Evolutionary conservation across 1,140 invertebrate species (phyloP).

Genomic region (Centruroides vittatus): DNA sequence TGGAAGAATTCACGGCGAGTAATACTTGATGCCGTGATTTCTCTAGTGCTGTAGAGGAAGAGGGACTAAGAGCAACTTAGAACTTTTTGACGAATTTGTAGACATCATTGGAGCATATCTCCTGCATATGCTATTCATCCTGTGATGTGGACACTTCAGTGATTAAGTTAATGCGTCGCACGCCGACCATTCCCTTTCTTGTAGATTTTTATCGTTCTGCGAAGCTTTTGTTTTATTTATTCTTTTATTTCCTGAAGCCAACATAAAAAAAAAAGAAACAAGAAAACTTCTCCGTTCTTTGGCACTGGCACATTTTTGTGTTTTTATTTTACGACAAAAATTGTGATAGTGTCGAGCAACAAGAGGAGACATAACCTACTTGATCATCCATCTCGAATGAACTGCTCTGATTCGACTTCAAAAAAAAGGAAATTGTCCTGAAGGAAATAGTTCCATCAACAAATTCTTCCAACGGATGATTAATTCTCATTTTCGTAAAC

Average conservation of each 20-base stretch:
- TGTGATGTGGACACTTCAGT: neutral
- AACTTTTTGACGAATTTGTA: too few species aligned
- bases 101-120: too few species aligned
- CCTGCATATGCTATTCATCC: too few species aligned
- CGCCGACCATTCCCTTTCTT: neutral
- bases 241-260: neutral
- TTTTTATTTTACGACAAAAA: slow-evolving; percentile 22
- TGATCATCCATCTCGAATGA: too few species aligned
- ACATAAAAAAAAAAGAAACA: neutral
- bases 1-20: slow-evolving; percentile 25
- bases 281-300: slow-evolving; percentile 21
- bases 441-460: too few species aligned
- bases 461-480: too few species aligned
- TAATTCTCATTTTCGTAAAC: too few species aligned
- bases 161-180: neutral
- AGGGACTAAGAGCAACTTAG: neutral
- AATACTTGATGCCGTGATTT: slow-evolving; percentile 19
- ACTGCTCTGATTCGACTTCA: too few species aligned
- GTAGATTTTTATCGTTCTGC: too few species aligned
- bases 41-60: slow-evolving; percentile 24
- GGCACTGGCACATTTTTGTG: slow-evolving; percentile 28
- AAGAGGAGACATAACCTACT: slow-evolving; percentile 13
- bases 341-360: slow-evolving; percentile 27
- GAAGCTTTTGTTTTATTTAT: too few species aligned
- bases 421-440: too few species aligned